phyloP scores from a whole-genome alignment of 2,113 vertebrate genomes.

The Naja naja region DNA sequence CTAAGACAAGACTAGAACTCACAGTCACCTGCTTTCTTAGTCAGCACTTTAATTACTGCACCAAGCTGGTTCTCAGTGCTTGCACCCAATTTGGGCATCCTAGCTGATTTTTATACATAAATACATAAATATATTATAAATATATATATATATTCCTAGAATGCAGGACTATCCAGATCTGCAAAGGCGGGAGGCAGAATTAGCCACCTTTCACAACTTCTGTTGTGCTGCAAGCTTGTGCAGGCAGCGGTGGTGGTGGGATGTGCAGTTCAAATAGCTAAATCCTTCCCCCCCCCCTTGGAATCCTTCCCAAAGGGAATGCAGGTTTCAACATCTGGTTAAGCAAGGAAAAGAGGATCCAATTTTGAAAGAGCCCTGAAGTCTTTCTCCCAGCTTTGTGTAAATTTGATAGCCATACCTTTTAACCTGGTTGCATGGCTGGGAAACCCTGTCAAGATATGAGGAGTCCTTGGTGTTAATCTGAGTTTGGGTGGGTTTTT shows the following conservation, averaged over 20 bases:
- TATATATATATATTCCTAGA: not conserved
- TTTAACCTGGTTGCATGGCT: not conserved
- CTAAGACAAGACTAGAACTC: too few species aligned
- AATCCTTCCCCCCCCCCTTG: not conserved
- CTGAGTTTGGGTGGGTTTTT: not conserved
- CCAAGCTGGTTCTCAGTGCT: not conserved
- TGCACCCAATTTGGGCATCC: not conserved
- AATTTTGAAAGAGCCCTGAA: not conserved
- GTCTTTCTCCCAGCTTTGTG: not conserved
- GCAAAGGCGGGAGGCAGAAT: not conserved
- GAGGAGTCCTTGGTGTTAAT: not conserved
- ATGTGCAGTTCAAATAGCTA: not conserved
- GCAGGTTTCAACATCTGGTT: not conserved
- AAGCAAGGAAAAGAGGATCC: not conserved
- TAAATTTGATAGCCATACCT: not conserved
- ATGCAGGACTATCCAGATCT: not conserved
- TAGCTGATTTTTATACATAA: not conserved
- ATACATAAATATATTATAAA: too few species aligned
- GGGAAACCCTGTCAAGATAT: not conserved
- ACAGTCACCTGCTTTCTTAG: too few species aligned
- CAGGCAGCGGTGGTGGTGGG: not conserved
- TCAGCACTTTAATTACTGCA: too few species aligned
- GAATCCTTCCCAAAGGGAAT: not conserved
- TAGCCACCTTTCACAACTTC: not conserved
- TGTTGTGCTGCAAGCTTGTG: not conserved